Evolutionary conservation across 2,113 vertebrate species (phyloP).

Genomic region (Clarias batrachus): DNA sequence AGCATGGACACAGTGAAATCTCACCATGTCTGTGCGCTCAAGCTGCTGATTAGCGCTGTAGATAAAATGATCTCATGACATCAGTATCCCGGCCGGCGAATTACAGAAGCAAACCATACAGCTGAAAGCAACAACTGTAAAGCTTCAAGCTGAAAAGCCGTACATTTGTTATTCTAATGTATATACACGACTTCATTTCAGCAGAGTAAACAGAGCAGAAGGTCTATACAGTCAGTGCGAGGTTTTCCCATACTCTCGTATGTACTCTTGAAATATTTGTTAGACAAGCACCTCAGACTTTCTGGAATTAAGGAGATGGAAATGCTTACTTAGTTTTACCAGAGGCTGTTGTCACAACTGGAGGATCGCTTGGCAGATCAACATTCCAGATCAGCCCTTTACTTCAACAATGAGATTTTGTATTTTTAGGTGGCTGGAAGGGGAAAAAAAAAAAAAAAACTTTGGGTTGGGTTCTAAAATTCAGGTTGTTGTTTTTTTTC

Average conservation of each 20-base stretch:
- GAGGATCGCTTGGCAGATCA: slow-evolving; percentile 43
- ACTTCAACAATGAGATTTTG: slow-evolving; percentile 40
- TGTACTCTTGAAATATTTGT: slow-evolving; percentile 6
- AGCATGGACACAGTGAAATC: slow-evolving; percentile 41
- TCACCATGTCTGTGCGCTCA: slow-evolving; percentile 12
- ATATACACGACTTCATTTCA: neutral
- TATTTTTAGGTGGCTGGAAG: neutral
- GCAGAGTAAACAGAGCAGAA: neutral
- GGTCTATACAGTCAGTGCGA: neutral
- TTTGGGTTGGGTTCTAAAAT: slow-evolving; percentile 28
- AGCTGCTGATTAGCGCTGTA: neutral
- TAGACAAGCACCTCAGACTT: slow-evolving; percentile 14
- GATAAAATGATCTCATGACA: slow-evolving; percentile 9
- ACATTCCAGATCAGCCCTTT: slow-evolving; percentile 47
- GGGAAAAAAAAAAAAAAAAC: neutral
- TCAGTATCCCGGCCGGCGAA: neutral
- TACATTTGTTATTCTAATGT: neutral
- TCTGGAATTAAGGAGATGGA: slow-evolving; percentile 34
- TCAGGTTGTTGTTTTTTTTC: slow-evolving; percentile 2
- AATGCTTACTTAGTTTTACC: slow-evolving; percentile 34
- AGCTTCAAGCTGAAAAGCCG: neutral
- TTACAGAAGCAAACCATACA: neutral
- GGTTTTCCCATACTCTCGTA: neutral
- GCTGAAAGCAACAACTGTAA: neutral
- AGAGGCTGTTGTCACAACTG: slow-evolving; percentile 44